Percentiles rank a stretch among this genome's conserved stretches.
Conservation (phyloP, 2,113 vertebrate genomes). For the Syrrhaptes paradoxus region DNA sequence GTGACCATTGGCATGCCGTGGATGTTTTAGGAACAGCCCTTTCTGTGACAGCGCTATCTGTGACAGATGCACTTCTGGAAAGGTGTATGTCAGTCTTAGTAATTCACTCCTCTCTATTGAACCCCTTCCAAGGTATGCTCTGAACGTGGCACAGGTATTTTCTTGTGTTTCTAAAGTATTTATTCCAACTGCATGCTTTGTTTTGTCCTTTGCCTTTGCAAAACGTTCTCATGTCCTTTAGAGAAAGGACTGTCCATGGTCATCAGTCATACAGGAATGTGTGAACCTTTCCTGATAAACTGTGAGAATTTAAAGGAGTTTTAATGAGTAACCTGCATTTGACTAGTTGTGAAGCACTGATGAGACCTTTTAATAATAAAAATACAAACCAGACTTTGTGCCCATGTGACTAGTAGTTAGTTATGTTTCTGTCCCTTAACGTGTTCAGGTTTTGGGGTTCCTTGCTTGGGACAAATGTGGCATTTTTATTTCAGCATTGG, state of each 20-base stretch:
- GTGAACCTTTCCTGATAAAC: neutral
- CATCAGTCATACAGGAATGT: neutral
- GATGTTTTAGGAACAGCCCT: neutral
- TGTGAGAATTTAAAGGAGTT: neutral
- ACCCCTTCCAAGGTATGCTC: neutral
- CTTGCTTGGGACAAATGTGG: neutral
- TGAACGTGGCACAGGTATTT: neutral
- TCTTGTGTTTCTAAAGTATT: neutral
- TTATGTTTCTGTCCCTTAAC: neutral
- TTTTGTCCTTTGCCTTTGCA: neutral
- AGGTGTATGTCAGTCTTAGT: neutral
- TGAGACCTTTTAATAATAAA: neutral
- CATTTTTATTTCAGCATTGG: neutral
- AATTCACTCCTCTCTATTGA: neutral
- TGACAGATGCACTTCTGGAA: neutral
- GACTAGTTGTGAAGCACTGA: neutral
- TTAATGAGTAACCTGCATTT: neutral
- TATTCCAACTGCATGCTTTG: neutral
- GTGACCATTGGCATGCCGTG: neutral
- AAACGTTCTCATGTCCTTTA: neutral
- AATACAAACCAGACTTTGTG: neutral
- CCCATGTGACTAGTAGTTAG: neutral
- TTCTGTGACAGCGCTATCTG: neutral
- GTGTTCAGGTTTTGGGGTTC: neutral
- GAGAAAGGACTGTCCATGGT: neutral